Conservation (phyloP, 2,888 invertebrate genomes). For the Coleophora flavipennella region DNA sequence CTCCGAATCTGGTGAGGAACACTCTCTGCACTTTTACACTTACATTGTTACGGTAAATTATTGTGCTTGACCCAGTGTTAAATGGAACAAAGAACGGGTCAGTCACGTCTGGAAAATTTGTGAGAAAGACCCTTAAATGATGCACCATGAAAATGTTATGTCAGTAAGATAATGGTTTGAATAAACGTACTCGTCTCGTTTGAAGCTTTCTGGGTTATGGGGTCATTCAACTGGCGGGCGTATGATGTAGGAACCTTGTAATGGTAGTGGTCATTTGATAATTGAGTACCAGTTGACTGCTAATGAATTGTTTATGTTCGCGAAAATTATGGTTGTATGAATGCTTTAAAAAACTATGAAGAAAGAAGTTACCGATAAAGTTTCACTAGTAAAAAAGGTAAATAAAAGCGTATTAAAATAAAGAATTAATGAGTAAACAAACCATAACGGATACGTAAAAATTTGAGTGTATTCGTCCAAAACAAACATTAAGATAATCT, state of each 20-base stretch:
- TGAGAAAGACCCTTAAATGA: slow-evolving; percentile 27
- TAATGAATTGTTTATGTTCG: no score
- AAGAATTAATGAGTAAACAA: slow-evolving; percentile 7
- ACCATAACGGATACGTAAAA: no score
- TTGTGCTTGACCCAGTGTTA: slow-evolving; percentile 46
- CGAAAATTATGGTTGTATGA: neutral
- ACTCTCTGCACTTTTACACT: no score
- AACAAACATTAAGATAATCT: no score
- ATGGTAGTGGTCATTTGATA: no score
- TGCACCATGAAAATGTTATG: slow-evolving; percentile 32
- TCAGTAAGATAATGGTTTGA: slow-evolving; percentile 29
- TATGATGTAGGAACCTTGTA: slow-evolving; percentile 3
- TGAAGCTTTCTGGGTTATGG: slow-evolving; percentile 15
- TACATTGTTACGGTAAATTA: slow-evolving; percentile 55
- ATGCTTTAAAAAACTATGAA: neutral
- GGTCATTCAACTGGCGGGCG: slow-evolving; percentile 19
- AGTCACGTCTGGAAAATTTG: slow-evolving; percentile 35
- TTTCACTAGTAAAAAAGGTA: no score
- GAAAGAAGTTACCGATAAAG: no score
- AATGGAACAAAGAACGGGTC: slow-evolving; percentile 54
- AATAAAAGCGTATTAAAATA: neutral
- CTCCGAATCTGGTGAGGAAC: slow-evolving; percentile 39
- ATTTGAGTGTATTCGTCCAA: no score
- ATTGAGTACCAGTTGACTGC: no score
- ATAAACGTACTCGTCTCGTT: slow-evolving; percentile 12